Percentiles rank a stretch among this genome's conserved stretches.
phyloP scores from a whole-genome alignment of 2,888 invertebrate genomes.

The Gerris lacustris region DNA sequence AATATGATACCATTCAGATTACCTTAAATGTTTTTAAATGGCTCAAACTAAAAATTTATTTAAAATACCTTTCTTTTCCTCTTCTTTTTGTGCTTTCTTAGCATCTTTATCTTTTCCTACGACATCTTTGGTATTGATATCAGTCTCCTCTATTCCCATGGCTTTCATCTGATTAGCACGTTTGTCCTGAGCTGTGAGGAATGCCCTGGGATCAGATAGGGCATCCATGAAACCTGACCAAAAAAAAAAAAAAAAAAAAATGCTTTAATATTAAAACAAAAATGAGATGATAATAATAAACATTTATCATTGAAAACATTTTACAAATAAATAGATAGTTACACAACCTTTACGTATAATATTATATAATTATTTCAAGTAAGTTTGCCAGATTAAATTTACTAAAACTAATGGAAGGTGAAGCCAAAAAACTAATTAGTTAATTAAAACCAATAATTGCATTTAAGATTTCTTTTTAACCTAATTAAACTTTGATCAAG shows the following conservation, averaged over 20 bases:
- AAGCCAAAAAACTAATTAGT: too few species aligned
- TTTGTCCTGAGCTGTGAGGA: slow-evolving; percentile 75
- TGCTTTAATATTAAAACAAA: slow-evolving; percentile 13
- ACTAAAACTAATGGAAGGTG: too few species aligned
- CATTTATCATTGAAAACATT: neutral
- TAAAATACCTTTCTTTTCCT: slow-evolving; percentile 54
- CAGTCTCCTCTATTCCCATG: slow-evolving; percentile 79
- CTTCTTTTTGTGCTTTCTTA: slow-evolving; percentile 38
- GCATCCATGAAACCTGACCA: slow-evolving; percentile 88
- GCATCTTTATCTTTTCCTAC: slow-evolving; percentile 30
- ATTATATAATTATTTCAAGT: too few species aligned
- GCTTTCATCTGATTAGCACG: slow-evolving; percentile 86
- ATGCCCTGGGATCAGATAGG: slow-evolving; percentile 84
- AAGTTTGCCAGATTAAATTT: too few species aligned
- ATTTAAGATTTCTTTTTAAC: too few species aligned
- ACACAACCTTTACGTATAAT: neutral
- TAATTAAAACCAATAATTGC: too few species aligned
- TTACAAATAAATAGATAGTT: neutral
- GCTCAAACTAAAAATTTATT: too few species aligned
- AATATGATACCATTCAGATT: too few species aligned
- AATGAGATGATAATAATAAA: slow-evolving; percentile 20
- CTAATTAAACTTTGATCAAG: too few species aligned
- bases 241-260: neutral
- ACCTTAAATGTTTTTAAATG: too few species aligned
- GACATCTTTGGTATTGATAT: slow-evolving; percentile 39